Conservation (phyloP, 2,797 vertebrate genomes). For the Discoglossus pictus region DNA sequence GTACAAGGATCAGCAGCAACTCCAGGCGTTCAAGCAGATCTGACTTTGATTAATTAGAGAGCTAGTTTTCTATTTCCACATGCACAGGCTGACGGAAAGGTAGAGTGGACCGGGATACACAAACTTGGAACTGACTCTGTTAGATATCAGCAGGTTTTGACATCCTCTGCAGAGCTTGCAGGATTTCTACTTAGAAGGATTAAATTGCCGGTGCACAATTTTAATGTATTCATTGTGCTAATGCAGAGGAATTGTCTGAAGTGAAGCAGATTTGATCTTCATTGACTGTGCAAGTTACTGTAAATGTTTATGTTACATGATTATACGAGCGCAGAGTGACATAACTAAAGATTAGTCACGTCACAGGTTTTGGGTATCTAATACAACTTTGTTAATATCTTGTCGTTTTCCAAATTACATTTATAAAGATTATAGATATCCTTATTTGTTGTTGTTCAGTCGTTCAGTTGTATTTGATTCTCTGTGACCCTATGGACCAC, state of each 20-base stretch:
- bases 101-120: slow-evolving; percentile 76
- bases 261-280: slow-evolving; percentile 66
- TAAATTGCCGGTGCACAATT: slow-evolving; percentile 67
- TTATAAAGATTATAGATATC: not conserved
- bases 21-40: slow-evolving; percentile 90
- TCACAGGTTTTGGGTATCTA: not conserved
- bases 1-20: slow-evolving; percentile 89
- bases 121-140: slow-evolving; percentile 76
- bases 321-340: slow-evolving; percentile 45
- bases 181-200: slow-evolving; percentile 68
- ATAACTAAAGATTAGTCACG: slow-evolving; percentile 55
- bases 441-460: too few relatives aligned
- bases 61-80: slow-evolving; percentile 84
- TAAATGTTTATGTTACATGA: slow-evolving; percentile 67
- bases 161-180: slow-evolving; percentile 68
- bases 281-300: slow-evolving; percentile 62
- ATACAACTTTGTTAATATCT: not conserved
- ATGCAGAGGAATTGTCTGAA: slow-evolving; percentile 65
- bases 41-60: slow-evolving; percentile 99
- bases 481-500: too few relatives aligned
- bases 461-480: too few relatives aligned
- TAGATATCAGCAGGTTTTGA: slow-evolving; percentile 77
- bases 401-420: not conserved
- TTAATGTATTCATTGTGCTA: slow-evolving; percentile 73
- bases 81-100: slow-evolving; percentile 85